These are phyloP conservation scores for Orchesellides sinensis DNA, from an alignment of 2,888 invertebrate genomes.

Conservation along the genomic window DNA sequence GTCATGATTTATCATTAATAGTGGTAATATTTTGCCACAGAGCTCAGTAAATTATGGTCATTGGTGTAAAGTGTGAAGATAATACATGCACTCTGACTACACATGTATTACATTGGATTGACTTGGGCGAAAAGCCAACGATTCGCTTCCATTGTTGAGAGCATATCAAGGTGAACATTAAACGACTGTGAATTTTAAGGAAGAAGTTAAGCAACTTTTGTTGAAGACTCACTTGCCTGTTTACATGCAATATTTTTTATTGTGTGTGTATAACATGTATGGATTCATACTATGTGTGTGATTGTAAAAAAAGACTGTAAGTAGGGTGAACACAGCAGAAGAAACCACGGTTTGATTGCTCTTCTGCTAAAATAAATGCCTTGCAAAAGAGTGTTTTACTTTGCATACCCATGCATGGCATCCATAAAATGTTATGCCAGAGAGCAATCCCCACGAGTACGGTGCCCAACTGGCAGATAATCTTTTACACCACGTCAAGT, in stretches of 20 bases:
- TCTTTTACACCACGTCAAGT: neutral
- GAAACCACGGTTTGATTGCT: conserved; percentile 14
- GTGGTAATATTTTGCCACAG: neutral
- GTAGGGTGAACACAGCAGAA: conserved; percentile 62
- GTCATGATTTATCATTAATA: too few relatives aligned
- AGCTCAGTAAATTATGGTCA: neutral
- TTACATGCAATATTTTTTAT: conserved; percentile 35
- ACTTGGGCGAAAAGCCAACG: conserved; percentile 42
- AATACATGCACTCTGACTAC: neutral
- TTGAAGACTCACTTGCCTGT: conserved; percentile 55
- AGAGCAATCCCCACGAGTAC: neutral
- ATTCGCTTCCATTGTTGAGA: conserved; percentile 60
- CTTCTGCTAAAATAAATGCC: conserved; percentile 30
- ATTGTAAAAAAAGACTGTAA: too few relatives aligned
- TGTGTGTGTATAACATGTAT: too few relatives aligned
- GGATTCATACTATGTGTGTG: too few relatives aligned
- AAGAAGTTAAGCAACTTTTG: conserved; percentile 59
- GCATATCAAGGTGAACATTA: conserved; percentile 63
- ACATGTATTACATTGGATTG: conserved; percentile 37
- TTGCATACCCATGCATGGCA: neutral
- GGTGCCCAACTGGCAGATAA: conserved; percentile 19
- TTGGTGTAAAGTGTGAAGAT: conserved; percentile 7
- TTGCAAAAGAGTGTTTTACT: neutral
- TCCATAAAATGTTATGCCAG: neutral
- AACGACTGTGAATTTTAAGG: conserved; percentile 59